Conservation (phyloP, 2,888 invertebrate species). For the Lasioglossum pauxillum region DNA sequence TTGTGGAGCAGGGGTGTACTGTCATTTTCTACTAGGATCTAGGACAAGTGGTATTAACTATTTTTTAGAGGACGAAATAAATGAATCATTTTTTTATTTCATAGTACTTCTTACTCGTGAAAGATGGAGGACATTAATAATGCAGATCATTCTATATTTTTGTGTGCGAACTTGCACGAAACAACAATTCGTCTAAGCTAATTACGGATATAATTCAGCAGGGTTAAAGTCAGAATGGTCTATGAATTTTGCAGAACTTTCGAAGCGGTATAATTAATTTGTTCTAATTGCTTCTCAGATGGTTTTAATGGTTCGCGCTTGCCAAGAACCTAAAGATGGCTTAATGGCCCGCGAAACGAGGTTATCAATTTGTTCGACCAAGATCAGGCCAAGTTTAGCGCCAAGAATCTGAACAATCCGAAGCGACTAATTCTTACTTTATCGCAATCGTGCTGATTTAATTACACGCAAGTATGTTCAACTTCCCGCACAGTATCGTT, state of each 20-base stretch:
- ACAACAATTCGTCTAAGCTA: neutral
- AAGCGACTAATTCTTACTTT: neutral
- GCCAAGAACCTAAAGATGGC: neutral
- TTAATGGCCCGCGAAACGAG: neutral
- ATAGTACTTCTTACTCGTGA: neutral
- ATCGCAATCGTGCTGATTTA: neutral
- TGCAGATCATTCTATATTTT: neutral
- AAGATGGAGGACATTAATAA: neutral
- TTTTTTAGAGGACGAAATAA: neutral
- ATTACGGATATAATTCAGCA: neutral
- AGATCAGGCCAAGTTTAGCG: neutral
- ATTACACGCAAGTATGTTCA: neutral
- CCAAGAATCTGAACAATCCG: neutral
- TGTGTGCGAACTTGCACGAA: neutral
- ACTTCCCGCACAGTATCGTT: neutral
- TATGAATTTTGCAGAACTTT: neutral
- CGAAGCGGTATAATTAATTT: neutral
- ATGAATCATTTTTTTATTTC: neutral
- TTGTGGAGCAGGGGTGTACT: neutral
- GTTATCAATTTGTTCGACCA: conserved; percentile 5
- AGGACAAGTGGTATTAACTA: neutral
- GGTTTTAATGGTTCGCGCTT: neutral
- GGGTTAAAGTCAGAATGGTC: neutral
- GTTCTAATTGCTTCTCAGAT: neutral
- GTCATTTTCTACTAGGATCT: neutral